Conservation (phyloP, 2,797 vertebrate species). For the Pampus argenteus region DNA sequence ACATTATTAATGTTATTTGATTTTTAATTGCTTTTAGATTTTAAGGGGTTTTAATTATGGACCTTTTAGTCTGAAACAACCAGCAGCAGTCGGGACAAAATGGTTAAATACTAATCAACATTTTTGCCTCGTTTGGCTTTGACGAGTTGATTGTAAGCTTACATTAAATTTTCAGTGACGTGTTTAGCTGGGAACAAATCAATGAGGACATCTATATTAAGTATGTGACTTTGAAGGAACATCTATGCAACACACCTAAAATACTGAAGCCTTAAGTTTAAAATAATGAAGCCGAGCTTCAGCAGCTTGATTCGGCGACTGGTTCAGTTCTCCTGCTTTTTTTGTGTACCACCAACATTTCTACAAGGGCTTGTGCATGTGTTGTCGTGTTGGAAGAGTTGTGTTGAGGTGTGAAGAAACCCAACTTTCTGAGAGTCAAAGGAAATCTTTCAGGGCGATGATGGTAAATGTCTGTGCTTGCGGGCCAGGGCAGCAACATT, state of each 20-base stretch:
- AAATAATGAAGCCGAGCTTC: conserved; percentile 39
- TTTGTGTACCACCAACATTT: conserved; percentile 67
- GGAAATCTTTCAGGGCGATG: conserved; percentile 58
- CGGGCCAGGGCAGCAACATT: conserved; percentile 68
- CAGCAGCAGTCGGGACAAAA: conserved; percentile 24
- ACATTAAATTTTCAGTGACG: conserved; percentile 15
- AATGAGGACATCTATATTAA: conserved; percentile 10
- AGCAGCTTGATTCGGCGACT: conserved; percentile 51
- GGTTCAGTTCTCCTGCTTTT: conserved; percentile 39
- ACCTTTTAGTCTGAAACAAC: conserved; percentile 23
- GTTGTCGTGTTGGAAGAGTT: conserved; percentile 61
- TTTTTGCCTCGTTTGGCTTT: conserved; percentile 42
- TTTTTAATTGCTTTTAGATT: conserved; percentile 55
- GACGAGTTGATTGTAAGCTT: conserved; percentile 59
- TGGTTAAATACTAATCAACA: conserved; percentile 18
- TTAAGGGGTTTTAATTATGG: conserved; percentile 43
- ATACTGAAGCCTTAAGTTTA: conserved; percentile 43
- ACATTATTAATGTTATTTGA: conserved; percentile 56
- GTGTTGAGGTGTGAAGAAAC: conserved; percentile 53
- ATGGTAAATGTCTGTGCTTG: conserved; percentile 77
- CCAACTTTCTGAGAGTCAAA: conserved; percentile 40
- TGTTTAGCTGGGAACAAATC: conserved; percentile 18
- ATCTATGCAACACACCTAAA: conserved; percentile 66
- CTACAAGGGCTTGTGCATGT: conserved; percentile 68
- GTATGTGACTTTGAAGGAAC: conserved; percentile 57